Percentiles rank a stretch among this genome's conserved stretches.
Evolutionary conservation across 2,888 invertebrate genomes (phyloP).

Genomic region (Hypolimnas misippus): DNA sequence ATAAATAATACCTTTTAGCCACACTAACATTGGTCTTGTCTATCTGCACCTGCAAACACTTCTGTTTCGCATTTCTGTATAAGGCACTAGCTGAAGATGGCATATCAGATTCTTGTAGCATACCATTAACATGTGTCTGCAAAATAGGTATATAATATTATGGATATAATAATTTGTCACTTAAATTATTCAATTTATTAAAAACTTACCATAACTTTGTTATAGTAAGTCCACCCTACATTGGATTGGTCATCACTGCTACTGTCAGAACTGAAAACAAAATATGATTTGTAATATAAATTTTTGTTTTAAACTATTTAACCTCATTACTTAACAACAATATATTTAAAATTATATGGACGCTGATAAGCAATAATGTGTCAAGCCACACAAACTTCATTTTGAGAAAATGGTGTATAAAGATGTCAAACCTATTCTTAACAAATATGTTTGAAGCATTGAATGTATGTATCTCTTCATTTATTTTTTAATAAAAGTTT

Average conservation of each 20-base stretch:
- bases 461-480: too few relatives aligned
- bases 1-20: constrained; percentile 65
- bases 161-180: not conserved
- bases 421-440: too few relatives aligned
- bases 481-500: too few relatives aligned
- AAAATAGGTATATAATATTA: constrained; percentile 28
- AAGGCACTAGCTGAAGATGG: constrained; percentile 76
- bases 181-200: not conserved
- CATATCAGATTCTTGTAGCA: constrained; percentile 79
- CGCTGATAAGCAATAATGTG: too few relatives aligned
- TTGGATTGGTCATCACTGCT: constrained; percentile 83
- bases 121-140: constrained; percentile 79
- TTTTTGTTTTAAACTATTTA: too few relatives aligned
- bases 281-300: too few relatives aligned
- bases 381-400: too few relatives aligned
- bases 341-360: too few relatives aligned
- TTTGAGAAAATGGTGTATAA: too few relatives aligned
- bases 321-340: too few relatives aligned
- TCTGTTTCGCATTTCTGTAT: constrained; percentile 67
- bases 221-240: constrained; percentile 88
- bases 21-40: constrained; percentile 78
- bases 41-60: constrained; percentile 76
- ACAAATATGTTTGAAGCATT: too few relatives aligned
- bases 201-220: constrained; percentile 86
- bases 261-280: constrained; percentile 73